A percentile compares a stretch with the other conserved stretches of the same genome.
phyloP scores from a whole-genome alignment of 2,888 invertebrate genomes.

The Tethea ocularis region DNA sequence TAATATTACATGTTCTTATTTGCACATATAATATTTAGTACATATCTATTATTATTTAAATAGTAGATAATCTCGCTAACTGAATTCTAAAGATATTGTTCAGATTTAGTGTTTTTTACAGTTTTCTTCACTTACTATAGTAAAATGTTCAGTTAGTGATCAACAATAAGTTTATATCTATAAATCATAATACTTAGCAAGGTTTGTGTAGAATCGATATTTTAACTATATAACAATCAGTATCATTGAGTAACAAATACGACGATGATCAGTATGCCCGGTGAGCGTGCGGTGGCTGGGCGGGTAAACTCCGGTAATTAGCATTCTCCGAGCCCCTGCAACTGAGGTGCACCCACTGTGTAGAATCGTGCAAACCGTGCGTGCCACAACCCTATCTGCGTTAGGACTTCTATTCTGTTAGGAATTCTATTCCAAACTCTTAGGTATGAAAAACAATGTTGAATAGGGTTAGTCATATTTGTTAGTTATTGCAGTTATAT shows the following conservation, averaged over 20 bases:
- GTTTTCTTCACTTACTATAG: too few species aligned
- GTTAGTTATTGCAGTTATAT: too few species aligned
- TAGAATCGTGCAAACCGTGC: not conserved
- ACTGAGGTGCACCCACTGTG: not conserved
- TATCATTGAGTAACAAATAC: not conserved
- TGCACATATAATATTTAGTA: too few species aligned
- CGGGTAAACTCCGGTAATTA: slow-evolving; percentile 15
- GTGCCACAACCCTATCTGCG: not conserved
- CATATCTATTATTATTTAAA: too few species aligned
- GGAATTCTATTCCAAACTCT: not conserved
- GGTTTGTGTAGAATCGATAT: not conserved
- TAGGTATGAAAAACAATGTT: not conserved
- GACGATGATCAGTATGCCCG: slow-evolving; percentile 9
- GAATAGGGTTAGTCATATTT: not conserved
- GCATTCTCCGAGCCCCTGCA: slow-evolving; percentile 10
- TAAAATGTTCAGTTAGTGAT: too few species aligned
- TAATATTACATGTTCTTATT: not conserved
- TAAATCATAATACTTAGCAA: not conserved
- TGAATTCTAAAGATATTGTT: too few species aligned
- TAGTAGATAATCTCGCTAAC: too few species aligned
- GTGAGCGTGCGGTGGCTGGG: slow-evolving; percentile 9
- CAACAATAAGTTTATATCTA: too few species aligned
- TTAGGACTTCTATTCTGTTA: not conserved
- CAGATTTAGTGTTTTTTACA: too few species aligned
- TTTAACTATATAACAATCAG: not conserved